A percentile compares a stretch with the other conserved stretches of the same genome.
phyloP scores from a whole-genome alignment of 2,888 invertebrate species.

The Ectemnius continuus region DNA sequence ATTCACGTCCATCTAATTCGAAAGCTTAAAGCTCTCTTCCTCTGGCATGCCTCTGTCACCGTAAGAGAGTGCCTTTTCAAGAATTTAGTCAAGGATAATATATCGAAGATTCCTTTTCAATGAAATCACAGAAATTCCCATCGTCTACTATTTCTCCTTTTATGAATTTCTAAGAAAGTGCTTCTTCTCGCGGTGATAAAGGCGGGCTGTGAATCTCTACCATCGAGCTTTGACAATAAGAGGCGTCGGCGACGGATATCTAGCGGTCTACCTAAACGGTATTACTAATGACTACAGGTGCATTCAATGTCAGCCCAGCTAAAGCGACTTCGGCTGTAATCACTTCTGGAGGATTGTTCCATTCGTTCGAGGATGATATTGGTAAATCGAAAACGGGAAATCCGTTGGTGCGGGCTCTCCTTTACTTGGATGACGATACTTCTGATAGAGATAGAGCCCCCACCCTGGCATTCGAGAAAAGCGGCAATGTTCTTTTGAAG shows the following conservation, averaged over 20 bases:
- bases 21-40: too few relatives aligned
- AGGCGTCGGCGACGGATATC: not conserved
- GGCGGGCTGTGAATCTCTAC: too few relatives aligned
- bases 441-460: not conserved
- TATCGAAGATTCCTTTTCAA: too few relatives aligned
- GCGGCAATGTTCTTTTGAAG: not conserved
- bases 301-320: not conserved
- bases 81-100: too few relatives aligned
- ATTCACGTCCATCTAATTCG: too few relatives aligned
- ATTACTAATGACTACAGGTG: conserved; percentile 26
- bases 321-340: conserved; percentile 56
- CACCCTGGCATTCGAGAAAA: conserved; percentile 14
- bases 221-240: not conserved
- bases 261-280: not conserved
- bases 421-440: conserved; percentile 57
- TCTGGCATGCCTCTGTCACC: too few relatives aligned
- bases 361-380: conserved; percentile 63
- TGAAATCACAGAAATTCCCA: too few relatives aligned
- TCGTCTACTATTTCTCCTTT: too few relatives aligned
- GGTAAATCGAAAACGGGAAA: conserved; percentile 70
- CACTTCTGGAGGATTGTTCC: conserved; percentile 3
- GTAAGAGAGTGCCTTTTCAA: too few relatives aligned
- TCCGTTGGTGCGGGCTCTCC: conserved; percentile 73
- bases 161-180: too few relatives aligned
- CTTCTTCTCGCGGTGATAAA: too few relatives aligned